A percentile compares a stretch with the other conserved stretches of the same genome.
phyloP scores from a whole-genome alignment of 2,113 vertebrate genomes.

The Amazona vittata region DNA sequence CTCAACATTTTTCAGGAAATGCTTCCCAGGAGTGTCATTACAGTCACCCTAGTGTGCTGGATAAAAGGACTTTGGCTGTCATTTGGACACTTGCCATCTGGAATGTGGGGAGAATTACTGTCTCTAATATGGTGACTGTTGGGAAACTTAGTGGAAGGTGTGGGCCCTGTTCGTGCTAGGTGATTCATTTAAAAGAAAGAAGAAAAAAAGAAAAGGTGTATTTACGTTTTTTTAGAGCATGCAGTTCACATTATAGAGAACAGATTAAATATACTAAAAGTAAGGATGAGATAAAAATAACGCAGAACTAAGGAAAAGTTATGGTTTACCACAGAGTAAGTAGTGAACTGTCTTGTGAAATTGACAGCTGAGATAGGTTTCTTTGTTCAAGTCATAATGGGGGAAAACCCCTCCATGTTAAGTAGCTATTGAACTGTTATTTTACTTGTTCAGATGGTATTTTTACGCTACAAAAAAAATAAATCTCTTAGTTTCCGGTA shows the following conservation, averaged over 20 bases:
- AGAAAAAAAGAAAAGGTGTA: not conserved
- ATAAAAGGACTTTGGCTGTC: slow-evolving; percentile 27
- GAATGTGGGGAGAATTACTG: not conserved
- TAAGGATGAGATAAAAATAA: not conserved
- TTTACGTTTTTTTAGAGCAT: not conserved
- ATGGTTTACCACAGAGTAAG: not conserved
- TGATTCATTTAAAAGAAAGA: not conserved
- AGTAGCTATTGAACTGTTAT: not conserved
- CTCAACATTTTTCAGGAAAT: slow-evolving; percentile 16
- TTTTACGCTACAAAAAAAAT: not conserved
- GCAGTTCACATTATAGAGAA: not conserved
- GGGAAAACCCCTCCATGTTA: not conserved
- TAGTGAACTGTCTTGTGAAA: not conserved
- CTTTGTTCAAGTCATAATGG: not conserved
- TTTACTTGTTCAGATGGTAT: not conserved
- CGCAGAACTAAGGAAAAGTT: not conserved
- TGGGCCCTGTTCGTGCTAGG: not conserved
- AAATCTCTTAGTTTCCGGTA: not conserved
- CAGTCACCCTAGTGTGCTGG: not conserved
- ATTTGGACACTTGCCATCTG: slow-evolving; percentile 35
- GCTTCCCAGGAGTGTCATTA: not conserved
- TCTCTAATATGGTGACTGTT: not conserved
- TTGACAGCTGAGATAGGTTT: not conserved
- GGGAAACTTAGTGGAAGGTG: not conserved
- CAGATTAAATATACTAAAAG: not conserved